Evolutionary conservation across 2,888 invertebrate genomes (phyloP), one percentile per base, ranked within the genome.

Genomic region (Sphaerophoria taeniata): DNA sequence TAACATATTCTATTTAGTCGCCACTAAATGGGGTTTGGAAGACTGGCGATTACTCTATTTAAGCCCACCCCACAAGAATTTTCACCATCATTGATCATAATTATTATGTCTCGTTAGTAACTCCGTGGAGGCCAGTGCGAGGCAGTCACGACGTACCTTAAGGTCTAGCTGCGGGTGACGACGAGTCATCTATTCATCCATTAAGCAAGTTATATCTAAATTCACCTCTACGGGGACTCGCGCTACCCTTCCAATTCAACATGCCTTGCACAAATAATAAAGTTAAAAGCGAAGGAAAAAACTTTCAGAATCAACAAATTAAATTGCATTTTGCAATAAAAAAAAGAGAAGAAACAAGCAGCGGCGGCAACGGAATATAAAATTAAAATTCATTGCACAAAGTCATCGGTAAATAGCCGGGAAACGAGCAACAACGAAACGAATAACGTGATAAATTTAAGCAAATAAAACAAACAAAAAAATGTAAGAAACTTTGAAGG

Each of bases 281-380:
- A 33, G 16, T 16, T 45, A 47, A 63, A 76, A 78, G 49, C 51
- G 60, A 78, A 78, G 65, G 65, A 65, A 74, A 71, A 74, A 83
- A 78, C 78, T 79, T 83, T 74, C n/a, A 49, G 65, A 83, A 74
- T 79, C 79, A 83, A 83, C 79, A 83, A 83, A 83, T 83, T 83
- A 83, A 83, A 83, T 83, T 79, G 79, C 74, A 83, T 83, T 83
- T 79, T 83, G 79, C 78, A 83, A 83, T 65, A 74, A 76, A 51
- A 49, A 14, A n/a, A 58, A 49, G 6, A 7, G 24, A 53, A 79
- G 34, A 31, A 39, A 31, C 36, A 43, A 24, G 31, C 11, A 34
- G 14, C 16, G 24, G 2, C 24, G 24, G 24, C 24, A 53, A 43
- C 43, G n/a, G 45, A 61, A 73, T 34, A 60, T 60, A 70, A 65